Conservation (phyloP, 2,113 vertebrate species). For the Bufo bufo region DNA sequence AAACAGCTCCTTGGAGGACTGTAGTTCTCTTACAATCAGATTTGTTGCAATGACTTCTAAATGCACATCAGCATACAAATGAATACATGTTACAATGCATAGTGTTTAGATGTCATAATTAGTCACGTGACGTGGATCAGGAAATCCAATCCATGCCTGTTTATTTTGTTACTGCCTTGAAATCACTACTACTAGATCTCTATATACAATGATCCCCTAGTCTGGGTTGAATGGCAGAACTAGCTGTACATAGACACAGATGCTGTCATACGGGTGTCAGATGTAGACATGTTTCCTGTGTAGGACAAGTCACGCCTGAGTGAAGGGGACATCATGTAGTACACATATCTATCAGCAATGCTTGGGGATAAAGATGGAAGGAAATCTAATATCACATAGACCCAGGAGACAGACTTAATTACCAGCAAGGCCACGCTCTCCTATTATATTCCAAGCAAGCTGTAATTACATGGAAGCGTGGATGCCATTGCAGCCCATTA, state of each 20-base stretch:
- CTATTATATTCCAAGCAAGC: conserved; percentile 38
- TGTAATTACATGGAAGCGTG: background rate
- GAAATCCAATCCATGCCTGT: too few species aligned
- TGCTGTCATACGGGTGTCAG: background rate
- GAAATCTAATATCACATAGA: background rate
- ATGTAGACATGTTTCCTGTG: background rate
- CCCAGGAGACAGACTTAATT: conserved; percentile 29
- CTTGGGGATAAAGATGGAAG: background rate
- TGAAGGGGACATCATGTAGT: background rate
- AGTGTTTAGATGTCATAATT: too few species aligned
- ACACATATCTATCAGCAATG: conserved; percentile 15
- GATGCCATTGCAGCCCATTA: background rate
- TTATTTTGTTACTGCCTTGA: too few species aligned
- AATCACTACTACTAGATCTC: too few species aligned
- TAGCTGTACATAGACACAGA: background rate
- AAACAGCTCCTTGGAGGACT: too few species aligned
- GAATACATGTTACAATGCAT: too few species aligned
- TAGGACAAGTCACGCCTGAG: background rate
- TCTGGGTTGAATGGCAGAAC: background rate
- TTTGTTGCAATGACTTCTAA: too few species aligned
- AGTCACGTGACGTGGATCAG: too few species aligned
- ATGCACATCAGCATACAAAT: too few species aligned
- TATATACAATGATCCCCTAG: too few species aligned
- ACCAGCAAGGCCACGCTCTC: conserved; percentile 3
- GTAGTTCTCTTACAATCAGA: too few species aligned